These are phyloP conservation scores for Epinotia demarniana DNA, from an alignment of 2,888 invertebrate genomes.

Conservation along the genomic window DNA sequence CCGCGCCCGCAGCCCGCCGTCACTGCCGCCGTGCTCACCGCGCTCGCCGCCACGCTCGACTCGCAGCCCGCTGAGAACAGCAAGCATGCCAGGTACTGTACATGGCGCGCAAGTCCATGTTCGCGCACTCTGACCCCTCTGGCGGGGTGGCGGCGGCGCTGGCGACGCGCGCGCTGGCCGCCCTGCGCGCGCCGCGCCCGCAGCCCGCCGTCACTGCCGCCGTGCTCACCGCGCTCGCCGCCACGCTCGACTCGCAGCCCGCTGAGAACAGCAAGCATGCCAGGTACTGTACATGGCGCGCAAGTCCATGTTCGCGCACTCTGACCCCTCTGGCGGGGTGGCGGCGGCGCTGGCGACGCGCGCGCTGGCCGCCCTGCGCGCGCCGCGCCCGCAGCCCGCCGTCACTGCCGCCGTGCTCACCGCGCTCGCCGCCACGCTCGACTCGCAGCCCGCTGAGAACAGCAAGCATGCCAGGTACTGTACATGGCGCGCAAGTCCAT, in stretches of 20 bases:
- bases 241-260: constrained; percentile 68
- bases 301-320: too few relatives aligned
- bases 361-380: constrained; percentile 64
- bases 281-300: constrained; percentile 53
- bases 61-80: too few relatives aligned
- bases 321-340: too few relatives aligned
- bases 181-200: constrained; percentile 58
- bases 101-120: too few relatives aligned
- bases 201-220: constrained; percentile 77
- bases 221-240: constrained; percentile 68
- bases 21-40: too few relatives aligned
- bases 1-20: too few relatives aligned
- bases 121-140: too few relatives aligned
- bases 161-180: constrained; percentile 74
- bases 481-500: too few relatives aligned
- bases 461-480: constrained; percentile 61
- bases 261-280: constrained; percentile 55
- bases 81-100: too few relatives aligned
- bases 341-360: constrained; percentile 57
- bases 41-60: too few relatives aligned
- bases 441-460: constrained; percentile 59
- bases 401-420: constrained; percentile 74
- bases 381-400: too few relatives aligned
- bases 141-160: too few relatives aligned
- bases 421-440: constrained; percentile 69